Evolutionary conservation across 2,888 invertebrate genomes (phyloP), one percentile per base, ranked within the genome.

Genomic region (Trachelus tabidus): DNA sequence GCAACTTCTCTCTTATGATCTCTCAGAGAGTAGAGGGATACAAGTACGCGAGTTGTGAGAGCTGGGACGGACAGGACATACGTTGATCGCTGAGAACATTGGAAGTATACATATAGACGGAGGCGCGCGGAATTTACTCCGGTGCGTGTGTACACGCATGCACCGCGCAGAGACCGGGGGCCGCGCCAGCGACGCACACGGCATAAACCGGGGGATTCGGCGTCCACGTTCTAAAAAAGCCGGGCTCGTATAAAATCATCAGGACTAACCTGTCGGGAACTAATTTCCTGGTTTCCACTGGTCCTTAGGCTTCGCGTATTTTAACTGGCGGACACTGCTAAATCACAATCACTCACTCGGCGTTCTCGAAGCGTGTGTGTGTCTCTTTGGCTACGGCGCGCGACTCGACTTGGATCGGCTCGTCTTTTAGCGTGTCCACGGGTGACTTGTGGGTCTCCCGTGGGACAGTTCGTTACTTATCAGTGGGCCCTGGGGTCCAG

Each of bases 401-500:
- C 34, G 74, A 76, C 56, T 79, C 75, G 77, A 68, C 37, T 34
- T 71, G 31, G 71, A 34, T 40, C 76, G 73, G 75, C 34, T 35
- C 79, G 37, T 56, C 75, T 79, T 69, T 68, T 35, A 56, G 31
- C 30, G 74, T 35, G 74, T 74, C 37, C 74, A 34, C 37, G 74
- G 74, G 74, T 35, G 34, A 74, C 74, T 82, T 80, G 68, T 33
- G 76, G 81, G 81, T 82, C 85, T 83, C 71, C 84, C 85, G 84
- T 84, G 84, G 83, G 83, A 85, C 83, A 79, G 80, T 84, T 78
- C 79, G 56, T 83, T 81, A 81, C 82, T 81, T 79, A 81, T 83
- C 83, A 71, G 71, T 84, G 86, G 87, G 86, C 84, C 84, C 87
- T 86, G 84, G 85, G 84, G 84, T 85, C 84, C 85, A 85, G 82